Conservation (phyloP, 2,797 vertebrate species). For the Poeciliopsis paucimaculata region DNA sequence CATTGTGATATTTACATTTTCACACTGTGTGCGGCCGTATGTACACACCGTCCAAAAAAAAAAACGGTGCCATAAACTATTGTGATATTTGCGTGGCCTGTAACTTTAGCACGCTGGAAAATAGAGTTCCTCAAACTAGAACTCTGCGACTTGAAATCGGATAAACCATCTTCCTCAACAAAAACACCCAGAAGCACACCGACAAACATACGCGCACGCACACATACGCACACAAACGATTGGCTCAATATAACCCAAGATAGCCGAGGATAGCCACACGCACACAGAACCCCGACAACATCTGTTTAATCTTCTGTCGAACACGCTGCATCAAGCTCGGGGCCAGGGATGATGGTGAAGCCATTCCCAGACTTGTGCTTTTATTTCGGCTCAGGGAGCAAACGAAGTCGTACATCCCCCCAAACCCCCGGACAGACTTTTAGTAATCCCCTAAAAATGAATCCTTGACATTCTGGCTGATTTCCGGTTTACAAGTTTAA, state of each 20-base stretch:
- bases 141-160: slow-evolving; percentile 48
- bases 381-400: slow-evolving; percentile 45
- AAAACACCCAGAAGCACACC: slow-evolving; percentile 29
- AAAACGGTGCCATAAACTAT: slow-evolving; percentile 14
- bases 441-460: slow-evolving; percentile 59
- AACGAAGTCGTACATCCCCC: slow-evolving; percentile 36
- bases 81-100: slow-evolving; percentile 39
- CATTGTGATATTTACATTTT: slow-evolving; percentile 31
- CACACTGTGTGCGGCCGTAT: slow-evolving; percentile 12
- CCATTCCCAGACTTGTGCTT: slow-evolving; percentile 41
- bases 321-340: slow-evolving; percentile 45
- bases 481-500: slow-evolving; percentile 59
- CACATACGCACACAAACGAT: slow-evolving; percentile 23
- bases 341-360: slow-evolving; percentile 47
- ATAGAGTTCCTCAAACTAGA: slow-evolving; percentile 54
- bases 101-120: slow-evolving; percentile 47
- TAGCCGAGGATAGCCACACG: slow-evolving; percentile 19
- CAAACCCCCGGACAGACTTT: slow-evolving; percentile 42
- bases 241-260: slow-evolving; percentile 45
- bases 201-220: slow-evolving; percentile 17
- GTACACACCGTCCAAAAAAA: slow-evolving; percentile 19
- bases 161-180: slow-evolving; percentile 48
- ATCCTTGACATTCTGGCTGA: slow-evolving; percentile 62
- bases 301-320: slow-evolving; percentile 71
- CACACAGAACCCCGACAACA: slow-evolving; percentile 44